Evolutionary conservation across 2,113 vertebrate genomes (phyloP), one percentile per base, ranked within the genome.

Genomic region (Chloebia gouldiae): DNA sequence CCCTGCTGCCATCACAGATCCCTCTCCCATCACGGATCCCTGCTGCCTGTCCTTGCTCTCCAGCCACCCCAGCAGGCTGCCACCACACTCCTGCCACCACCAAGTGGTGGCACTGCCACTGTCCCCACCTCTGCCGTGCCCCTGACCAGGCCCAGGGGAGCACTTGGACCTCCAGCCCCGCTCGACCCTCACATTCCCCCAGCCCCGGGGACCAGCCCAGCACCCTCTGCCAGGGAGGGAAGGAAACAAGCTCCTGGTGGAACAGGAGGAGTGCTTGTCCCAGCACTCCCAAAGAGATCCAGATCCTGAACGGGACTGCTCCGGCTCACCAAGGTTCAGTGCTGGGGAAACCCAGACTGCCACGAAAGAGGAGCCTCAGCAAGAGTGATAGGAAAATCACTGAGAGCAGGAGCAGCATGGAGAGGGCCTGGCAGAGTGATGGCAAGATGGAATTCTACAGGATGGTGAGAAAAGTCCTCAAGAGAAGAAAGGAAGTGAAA

Each of bases 401-500:
- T 63, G 45, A 9, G 25, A 83, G 59, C 0, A 2, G 45, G 73
- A 94, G 28, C 35, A 18, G 93, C 59, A 35, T 0, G 3, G 27
- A 83, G 17, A 63, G 69, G 10, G 8, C 15, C 64, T 27, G 2
- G 54, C 6, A 47, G 2, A 91, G 37, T 4, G 72, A 72, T 35
- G 83, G 57, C 30, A 73, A 77, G 81, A 53, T 7, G 40, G 23
- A 57, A 15, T 16, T 79, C 73, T 68, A 65, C 47, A 54, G 31
- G 83, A 42, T 54, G 80, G 10, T 2, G 16, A 88, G 37, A 15
- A 9, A 81, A 81, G 60, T 28, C 60, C 54, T 88, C 57, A 84
- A 81, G 93, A 94, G 56, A 76, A 92, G 77, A 59, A 47, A 64
- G 13, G 37, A 88, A 47, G 11, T n/a, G 85, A 57, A 45, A 79